Conservation (phyloP, 2,797 vertebrate species). For the Falco novaeseelandiae region DNA sequence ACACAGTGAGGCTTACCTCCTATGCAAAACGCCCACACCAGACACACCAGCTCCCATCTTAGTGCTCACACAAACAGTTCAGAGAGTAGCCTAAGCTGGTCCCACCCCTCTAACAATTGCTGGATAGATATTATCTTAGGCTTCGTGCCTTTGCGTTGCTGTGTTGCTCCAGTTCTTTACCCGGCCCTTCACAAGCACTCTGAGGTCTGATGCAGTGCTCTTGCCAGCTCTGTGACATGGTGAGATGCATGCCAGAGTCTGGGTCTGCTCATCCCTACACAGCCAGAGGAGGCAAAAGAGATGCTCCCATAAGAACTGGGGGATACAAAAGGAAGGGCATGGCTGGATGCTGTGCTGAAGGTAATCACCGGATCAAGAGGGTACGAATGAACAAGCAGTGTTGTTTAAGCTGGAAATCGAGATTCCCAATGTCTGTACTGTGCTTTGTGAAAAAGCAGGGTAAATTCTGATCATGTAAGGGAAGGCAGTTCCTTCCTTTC, state of each 20-base stretch:
- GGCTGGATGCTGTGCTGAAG: neutral
- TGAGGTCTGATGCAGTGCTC: neutral
- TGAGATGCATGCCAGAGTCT: neutral
- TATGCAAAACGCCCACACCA: neutral
- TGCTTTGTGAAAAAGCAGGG: neutral
- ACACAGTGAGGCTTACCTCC: neutral
- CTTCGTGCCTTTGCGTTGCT: fast-evolving
- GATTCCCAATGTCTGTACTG: neutral
- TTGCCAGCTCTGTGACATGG: neutral
- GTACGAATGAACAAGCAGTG: neutral
- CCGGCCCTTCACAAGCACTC: neutral
- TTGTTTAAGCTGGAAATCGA: neutral
- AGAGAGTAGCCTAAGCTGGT: neutral
- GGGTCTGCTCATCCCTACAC: neutral
- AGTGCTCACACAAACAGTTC: neutral
- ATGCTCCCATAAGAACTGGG: fast-evolving
- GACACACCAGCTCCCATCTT: neutral
- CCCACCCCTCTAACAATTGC: neutral
- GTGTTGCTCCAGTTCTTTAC: neutral
- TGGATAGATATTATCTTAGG: neutral
- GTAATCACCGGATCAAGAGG: neutral
- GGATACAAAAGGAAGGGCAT: neutral
- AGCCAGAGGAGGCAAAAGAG: neutral
- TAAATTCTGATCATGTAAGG: neutral
- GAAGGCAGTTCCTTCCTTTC: neutral